Evolutionary conservation across 2,888 invertebrate species (phyloP), one percentile per base, ranked within the genome.

Genomic region (Mythimna ferrago): DNA sequence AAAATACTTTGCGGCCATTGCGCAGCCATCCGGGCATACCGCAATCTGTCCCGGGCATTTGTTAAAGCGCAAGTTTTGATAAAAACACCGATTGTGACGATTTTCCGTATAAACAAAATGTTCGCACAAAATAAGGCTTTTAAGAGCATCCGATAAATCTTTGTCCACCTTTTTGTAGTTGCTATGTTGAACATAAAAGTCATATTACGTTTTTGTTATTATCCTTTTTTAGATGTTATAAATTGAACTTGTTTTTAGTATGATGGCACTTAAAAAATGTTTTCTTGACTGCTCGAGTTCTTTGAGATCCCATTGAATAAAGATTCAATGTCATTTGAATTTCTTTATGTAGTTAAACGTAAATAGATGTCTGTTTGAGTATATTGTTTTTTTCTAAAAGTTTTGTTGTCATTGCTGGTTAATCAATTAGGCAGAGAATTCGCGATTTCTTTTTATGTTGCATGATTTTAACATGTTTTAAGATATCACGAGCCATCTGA

Each of bases 1-100:
- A 94, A 95, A 94, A 94, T 93, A 92, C 92, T 92, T 90, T 88
- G 86, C 87, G 89, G 88, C 86, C 90, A 87, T 88, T 88, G 87
- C 89, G 85, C 86, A 72, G 78, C 84, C 88, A 80, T 84, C 48
- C 82, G 86, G 84, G 83, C 88, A 86, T 87, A 86, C 89, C 89
- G 88, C 91, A 92, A 92, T 93, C 91, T 90, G 92, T 92, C 91
- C 89, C 85, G 84, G 60, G 77, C 78, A 87, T 89, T 89, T 86
- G 86, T 87, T 87, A 87, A 89, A 87, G 87, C 84, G 83, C 86
- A 81, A 85, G 83, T 89, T 88, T 86, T 85, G 88, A 89, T 89
- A 90, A 90, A 88, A 89, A 89, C 86, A 82, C 81, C 79, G 89
- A 90, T 88, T 85, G 86, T 82, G 66, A 77, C 77, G 73, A 74